Evolutionary conservation across 2,888 invertebrate species (phyloP).

Genomic region (Agriopis leucophaearia): DNA sequence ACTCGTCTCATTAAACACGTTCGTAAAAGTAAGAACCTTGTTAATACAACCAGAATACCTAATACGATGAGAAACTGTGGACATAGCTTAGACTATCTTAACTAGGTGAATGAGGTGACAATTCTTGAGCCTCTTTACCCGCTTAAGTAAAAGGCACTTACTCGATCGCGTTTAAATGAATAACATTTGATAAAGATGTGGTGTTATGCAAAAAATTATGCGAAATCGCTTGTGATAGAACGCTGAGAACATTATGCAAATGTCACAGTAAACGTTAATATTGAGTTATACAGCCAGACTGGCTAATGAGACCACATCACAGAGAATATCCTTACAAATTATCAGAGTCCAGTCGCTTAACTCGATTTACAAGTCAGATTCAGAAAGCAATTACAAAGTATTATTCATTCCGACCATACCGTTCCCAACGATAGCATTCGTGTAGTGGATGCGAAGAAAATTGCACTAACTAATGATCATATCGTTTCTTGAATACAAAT

Average conservation of each 20-base stretch:
- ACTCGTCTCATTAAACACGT: constrained; percentile 37
- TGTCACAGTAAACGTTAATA: constrained; percentile 54
- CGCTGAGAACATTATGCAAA: constrained; percentile 59
- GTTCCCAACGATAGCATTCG: constrained; percentile 69
- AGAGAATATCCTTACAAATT: constrained; percentile 60
- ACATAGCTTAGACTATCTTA: constrained; percentile 62
- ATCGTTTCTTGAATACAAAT: constrained; percentile 84
- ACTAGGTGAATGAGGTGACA: constrained; percentile 67
- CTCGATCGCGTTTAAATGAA: constrained; percentile 61
- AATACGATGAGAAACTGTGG: constrained; percentile 40
- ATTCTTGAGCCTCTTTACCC: constrained; percentile 55
- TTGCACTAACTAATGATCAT: constrained; percentile 83
- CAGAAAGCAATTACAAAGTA: constrained; percentile 74
- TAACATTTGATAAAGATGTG: constrained; percentile 53
- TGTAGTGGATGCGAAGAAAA: constrained; percentile 80
- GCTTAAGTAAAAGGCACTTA: constrained; percentile 61
- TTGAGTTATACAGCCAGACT: constrained; percentile 53
- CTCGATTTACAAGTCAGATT: constrained; percentile 68
- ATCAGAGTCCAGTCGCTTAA: constrained; percentile 63
- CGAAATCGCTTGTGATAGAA: constrained; percentile 55
- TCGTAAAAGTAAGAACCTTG: constrained; percentile 46
- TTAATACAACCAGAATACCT: constrained; percentile 53
- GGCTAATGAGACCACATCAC: constrained; percentile 63
- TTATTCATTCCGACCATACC: constrained; percentile 73
- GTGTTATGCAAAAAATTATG: constrained; percentile 52